Base-by-base conservation (phyloP, 2,113 vertebrate genomes). In the Odocoileus virginianus region DNA sequence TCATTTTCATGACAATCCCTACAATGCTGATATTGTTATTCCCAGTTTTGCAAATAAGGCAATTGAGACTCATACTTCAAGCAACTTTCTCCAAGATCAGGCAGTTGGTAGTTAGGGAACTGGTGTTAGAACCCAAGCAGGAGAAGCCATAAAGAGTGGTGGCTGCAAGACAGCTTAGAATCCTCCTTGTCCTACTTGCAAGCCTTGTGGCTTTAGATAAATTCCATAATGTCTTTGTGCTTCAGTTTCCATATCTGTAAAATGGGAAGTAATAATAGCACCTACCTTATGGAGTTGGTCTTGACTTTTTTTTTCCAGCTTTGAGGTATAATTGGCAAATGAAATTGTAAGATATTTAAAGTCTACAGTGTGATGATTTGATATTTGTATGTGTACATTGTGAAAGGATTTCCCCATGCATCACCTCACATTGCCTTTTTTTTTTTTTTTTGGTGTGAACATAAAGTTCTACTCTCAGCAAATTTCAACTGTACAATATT, bases 331-430 rank as follows among this genome's bases (percentile, higher is more conserved):
- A 45, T 3, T 52, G 54, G 47, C 58, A 55, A 91, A 91, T 36
- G 60, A 88, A 64, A 82, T 19, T 19, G 15, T 45, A 47, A 21
- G 36, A 27, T 55, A 67, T 30, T 45, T 45, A 30, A 86, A 82
- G 28, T 2, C 5, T 55, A 45, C 1, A 3, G 4, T 16, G 36
- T 36, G 58, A 55, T 55, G 85, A 45, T 47, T 27, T 67, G 85
- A 45, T 67, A 10, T 1, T 28, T 0, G 3, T 7, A 4, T 1
- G 5, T 3, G 5, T 13, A 45, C 36, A 11, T 10, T 52, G 21
- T 14, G 14, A 28, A 55, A 55, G 36, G 57, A 19, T 52, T 27
- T 23, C 21, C 33, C 57, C 43, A 36, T 71, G 23, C 30, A 19
- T 71, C 52, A 21, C 52, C 36, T 55, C 40, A 21, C 5, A 27